phyloP scores from a whole-genome alignment of 2,797 vertebrate genomes.

The Rhincodon typus region DNA sequence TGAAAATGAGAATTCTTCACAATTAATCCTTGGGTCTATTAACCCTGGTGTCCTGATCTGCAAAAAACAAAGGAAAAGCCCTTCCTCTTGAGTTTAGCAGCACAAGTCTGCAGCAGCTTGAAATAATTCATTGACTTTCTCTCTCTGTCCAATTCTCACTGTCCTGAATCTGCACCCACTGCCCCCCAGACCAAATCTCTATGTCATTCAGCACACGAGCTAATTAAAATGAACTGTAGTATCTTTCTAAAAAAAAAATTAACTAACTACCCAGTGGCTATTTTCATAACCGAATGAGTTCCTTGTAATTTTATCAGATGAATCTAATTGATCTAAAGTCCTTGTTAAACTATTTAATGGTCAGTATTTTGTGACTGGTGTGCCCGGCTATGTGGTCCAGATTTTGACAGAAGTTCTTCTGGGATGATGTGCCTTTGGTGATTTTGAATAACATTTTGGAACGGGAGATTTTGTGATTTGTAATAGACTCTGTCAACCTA shows the following conservation, averaged over 20 bases:
- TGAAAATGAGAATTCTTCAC: background rate
- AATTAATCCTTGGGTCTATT: background rate
- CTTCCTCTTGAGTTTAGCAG: background rate
- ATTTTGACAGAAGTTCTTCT: background rate
- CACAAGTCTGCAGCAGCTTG: background rate
- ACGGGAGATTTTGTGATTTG: background rate
- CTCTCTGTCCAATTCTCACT: background rate
- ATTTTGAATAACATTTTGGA: background rate
- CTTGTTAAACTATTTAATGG: background rate
- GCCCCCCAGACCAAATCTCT: background rate
- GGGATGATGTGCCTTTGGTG: background rate
- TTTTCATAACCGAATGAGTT: background rate
- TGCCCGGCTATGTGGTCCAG: too few relatives aligned
- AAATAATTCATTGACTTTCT: background rate
- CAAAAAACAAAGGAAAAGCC: background rate
- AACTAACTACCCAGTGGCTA: background rate
- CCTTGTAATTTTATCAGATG: background rate
- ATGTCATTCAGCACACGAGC: background rate
- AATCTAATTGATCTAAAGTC: background rate
- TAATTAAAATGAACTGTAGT: conserved; percentile 17
- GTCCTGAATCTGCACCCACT: background rate
- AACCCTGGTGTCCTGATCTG: background rate
- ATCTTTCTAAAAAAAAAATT: background rate
- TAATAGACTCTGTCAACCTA: background rate
- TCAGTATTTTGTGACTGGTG: background rate